Evolutionary conservation across 2,888 invertebrate species (phyloP).

Genomic region (Tipula helvola): DNA sequence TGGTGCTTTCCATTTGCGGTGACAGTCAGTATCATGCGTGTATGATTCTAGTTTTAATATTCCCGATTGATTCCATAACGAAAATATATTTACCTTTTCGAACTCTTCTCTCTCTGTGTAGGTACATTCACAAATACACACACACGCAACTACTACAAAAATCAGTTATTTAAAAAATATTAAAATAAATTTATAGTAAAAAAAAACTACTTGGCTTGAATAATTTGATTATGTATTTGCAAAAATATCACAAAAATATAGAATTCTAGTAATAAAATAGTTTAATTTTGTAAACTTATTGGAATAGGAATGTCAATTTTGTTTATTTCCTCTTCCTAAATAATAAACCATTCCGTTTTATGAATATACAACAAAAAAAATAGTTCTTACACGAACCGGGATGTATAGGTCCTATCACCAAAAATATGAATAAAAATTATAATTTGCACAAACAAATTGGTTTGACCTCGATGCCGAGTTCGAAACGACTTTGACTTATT

Average conservation of each 20-base stretch:
- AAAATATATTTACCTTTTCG: neutral
- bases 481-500: neutral
- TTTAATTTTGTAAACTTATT: neutral
- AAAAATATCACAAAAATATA: neutral
- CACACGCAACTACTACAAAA: neutral
- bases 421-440: neutral
- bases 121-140: neutral
- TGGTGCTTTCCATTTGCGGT: constrained; percentile 20
- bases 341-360: neutral
- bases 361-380: neutral
- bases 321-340: neutral
- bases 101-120: neutral
- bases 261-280: neutral
- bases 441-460: neutral
- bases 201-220: neutral
- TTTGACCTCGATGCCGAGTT: neutral
- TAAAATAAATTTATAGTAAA: neutral
- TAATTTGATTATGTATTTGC: neutral
- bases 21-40: constrained; percentile 36
- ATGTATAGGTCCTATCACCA: neutral
- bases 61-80: neutral
- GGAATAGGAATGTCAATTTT: neutral
- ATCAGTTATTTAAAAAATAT: neutral
- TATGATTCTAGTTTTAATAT: constrained; percentile 14
- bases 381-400: neutral